A percentile compares a stretch with the other conserved stretches of the same genome.
These are phyloP conservation scores for Oryzias celebensis DNA, from an alignment of 2,113 vertebrate species.

Conservation along the genomic window DNA sequence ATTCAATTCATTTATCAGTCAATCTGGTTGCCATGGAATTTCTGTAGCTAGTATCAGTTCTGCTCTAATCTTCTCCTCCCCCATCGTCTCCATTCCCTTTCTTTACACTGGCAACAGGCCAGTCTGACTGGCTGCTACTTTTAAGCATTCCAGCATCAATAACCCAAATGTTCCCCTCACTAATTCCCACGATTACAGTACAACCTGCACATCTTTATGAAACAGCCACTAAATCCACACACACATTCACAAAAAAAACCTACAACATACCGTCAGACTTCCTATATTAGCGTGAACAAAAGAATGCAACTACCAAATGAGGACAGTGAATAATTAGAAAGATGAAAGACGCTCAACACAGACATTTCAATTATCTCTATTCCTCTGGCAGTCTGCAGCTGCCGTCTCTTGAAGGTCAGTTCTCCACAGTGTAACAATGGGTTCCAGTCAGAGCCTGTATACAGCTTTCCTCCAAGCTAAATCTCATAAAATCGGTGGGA, in stretches of 20 bases:
- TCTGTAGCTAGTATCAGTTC: constrained; percentile 29
- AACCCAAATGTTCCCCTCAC: constrained; percentile 55
- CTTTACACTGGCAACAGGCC: constrained; percentile 49
- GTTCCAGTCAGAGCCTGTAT: constrained; percentile 23
- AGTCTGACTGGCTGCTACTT: constrained; percentile 56
- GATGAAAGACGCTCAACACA: constrained; percentile 48
- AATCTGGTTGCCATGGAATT: constrained; percentile 37
- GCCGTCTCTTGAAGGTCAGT: constrained; percentile 53
- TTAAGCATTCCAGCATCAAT: constrained; percentile 59
- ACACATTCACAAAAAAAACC: constrained; percentile 14
- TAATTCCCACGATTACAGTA: constrained; percentile 53
- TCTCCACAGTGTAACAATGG: constrained; percentile 34
- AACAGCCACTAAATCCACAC: constrained; percentile 11
- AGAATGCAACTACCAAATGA: constrained; percentile 43
- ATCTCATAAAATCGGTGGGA: constrained; percentile 1
- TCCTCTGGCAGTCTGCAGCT: constrained; percentile 54
- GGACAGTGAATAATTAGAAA: constrained; percentile 62
- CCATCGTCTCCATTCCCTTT: constrained; percentile 4
- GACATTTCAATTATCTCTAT: constrained; percentile 63
- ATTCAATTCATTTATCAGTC: constrained; percentile 23
- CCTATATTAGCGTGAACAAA: constrained; percentile 16
- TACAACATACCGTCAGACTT: constrained; percentile 7
- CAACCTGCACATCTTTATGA: constrained; percentile 24
- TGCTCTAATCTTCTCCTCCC: constrained; percentile 38
- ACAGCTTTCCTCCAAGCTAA: constrained; percentile 31